Evolutionary conservation across 2,113 vertebrate species (phyloP), one percentile per base, ranked within the genome.

Genomic region (Nycticorax nycticorax): DNA sequence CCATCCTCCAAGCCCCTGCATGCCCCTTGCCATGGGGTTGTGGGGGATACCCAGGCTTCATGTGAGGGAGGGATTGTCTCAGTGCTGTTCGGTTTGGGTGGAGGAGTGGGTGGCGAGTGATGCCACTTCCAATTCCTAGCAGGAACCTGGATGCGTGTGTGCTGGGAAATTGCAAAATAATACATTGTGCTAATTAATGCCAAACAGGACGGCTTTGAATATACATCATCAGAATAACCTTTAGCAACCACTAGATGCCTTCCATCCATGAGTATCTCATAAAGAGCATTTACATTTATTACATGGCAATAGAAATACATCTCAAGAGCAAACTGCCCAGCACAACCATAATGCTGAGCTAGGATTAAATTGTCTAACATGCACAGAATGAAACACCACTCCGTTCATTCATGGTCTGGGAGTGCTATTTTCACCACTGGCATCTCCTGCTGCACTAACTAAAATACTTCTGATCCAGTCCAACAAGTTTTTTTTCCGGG

Each of bases 111-210:
- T 95, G 89, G 66, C 2, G 72, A 71, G 83, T 74, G 83, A 91
- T 91, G 72, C 94, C 43, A 82, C 59, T 92, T 92, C 91, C 94
- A 96, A 10, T 91, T 92, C 84, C 89, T 82, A 95, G 84, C 85
- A 95, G 97, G 89, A 92, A 91, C 94, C 78, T 96, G 95, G 89
- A 92, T 91, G 75, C 48, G 74, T 89, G 94, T 85, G 63, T 94
- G 93, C 84, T 94, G 94, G 97, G 89, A 97, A 96, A 96, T 73
- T 96, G 93, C 93, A 96, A 95, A 96, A 97, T 24, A 89, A 74
- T 80, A 89, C 93, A 77, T 74, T 76, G 87, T 94, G 80, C 71
- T 96, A 96, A 95, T 95, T 91, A 94, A 91, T 95, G 91, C 87
- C 95, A 96, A 96, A 94, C 85, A 73, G 78, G 86, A 92, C 57